Percentiles rank a stretch among this genome's conserved stretches.
Evolutionary conservation across 2,888 invertebrate species (phyloP).

Genomic region (Sturmia bella): DNA sequence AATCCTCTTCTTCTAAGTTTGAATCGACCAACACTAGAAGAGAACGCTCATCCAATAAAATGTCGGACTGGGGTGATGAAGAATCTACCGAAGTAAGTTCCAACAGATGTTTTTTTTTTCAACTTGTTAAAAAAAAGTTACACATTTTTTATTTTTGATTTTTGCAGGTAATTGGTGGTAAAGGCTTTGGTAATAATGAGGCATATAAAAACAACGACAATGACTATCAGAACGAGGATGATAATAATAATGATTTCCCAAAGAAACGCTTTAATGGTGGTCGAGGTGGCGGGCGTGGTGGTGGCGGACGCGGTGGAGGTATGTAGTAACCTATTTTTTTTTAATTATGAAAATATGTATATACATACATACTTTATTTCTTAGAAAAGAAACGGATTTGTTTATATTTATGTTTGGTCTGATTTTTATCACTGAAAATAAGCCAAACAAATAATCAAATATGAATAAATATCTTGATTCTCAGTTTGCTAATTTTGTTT

Average conservation of each 20-base stretch:
- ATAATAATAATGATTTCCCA: slow-evolving; percentile 63
- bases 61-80: slow-evolving; percentile 76
- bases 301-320: slow-evolving; percentile 66
- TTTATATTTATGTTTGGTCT: no score
- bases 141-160: not conserved
- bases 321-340: slow-evolving; percentile 14
- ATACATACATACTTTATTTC: no score
- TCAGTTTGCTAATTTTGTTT: no score
- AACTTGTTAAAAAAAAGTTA: not conserved
- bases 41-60: slow-evolving; percentile 59
- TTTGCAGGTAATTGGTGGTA: slow-evolving; percentile 65
- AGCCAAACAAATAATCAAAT: no score
- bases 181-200: slow-evolving; percentile 63
- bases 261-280: slow-evolving; percentile 46
- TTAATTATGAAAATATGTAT: not conserved
- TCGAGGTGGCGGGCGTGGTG: slow-evolving; percentile 44
- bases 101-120: not conserved
- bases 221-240: slow-evolving; percentile 44
- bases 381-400: no score
- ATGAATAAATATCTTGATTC: no score
- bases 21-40: not conserved
- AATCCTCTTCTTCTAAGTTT: not conserved
- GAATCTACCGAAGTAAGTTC: slow-evolving; percentile 63
- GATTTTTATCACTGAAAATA: no score
- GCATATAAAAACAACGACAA: slow-evolving; percentile 51